Evolutionary conservation across 2,113 vertebrate species (phyloP).

Genomic region (Cephalopterus ornatus): DNA sequence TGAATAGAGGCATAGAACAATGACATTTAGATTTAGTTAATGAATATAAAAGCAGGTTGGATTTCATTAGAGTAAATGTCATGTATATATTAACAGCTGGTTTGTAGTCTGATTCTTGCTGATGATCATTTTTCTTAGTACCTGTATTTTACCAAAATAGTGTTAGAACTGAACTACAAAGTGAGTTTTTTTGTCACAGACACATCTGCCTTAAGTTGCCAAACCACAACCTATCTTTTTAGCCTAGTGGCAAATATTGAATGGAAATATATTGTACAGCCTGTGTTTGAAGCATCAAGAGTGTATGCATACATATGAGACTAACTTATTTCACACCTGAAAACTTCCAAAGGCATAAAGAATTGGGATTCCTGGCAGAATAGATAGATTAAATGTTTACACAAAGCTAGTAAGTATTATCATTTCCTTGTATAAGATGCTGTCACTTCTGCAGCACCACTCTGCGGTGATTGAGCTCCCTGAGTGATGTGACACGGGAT

Average conservation of each 20-base stretch:
- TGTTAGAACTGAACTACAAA: neutral
- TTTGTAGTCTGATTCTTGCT: neutral
- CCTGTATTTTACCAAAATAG: neutral
- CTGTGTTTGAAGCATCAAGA: neutral
- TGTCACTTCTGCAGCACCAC: neutral
- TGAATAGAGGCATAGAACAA: neutral
- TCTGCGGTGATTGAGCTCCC: neutral
- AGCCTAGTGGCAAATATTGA: neutral
- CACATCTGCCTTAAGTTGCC: neutral
- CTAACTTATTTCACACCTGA: neutral
- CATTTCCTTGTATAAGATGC: neutral
- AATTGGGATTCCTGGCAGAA: neutral
- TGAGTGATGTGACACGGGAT: slow-evolving; percentile 27
- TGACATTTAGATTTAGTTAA: neutral
- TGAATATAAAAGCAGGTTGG: neutral
- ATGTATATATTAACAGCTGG: neutral
- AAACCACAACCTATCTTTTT: neutral
- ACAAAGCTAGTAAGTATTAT: neutral
- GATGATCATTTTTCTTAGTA: neutral
- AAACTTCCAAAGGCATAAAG: neutral
- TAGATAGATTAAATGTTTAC: slow-evolving; percentile 25
- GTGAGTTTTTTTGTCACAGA: neutral
- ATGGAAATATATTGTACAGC: neutral
- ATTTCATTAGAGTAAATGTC: neutral
- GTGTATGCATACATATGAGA: neutral